Conservation (phyloP, 2,797 vertebrate species). For the Pangasius krempfi region DNA sequence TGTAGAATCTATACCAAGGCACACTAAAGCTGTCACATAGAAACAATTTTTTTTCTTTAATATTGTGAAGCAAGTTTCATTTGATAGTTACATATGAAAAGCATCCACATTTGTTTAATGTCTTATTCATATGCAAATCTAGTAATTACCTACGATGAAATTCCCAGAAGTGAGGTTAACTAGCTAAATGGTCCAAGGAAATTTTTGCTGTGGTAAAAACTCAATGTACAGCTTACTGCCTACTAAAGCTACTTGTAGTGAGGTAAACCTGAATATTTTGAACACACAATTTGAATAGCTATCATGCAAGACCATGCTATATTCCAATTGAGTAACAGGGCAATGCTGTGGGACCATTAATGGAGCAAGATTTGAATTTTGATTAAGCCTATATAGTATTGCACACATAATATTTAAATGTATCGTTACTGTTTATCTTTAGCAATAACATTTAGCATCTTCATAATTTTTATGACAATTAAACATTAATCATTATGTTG, state of each 20-base stretch:
- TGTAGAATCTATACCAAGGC: not conserved
- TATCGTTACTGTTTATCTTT: no score
- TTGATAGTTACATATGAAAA: not conserved
- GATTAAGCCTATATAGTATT: not conserved
- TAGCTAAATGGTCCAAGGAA: not conserved
- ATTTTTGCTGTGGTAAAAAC: not conserved
- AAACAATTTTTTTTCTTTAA: not conserved
- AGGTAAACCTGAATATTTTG: not conserved
- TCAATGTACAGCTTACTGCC: not conserved
- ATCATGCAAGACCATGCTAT: not conserved
- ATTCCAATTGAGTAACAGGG: not conserved
- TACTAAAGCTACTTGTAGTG: not conserved
- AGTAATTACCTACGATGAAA: not conserved
- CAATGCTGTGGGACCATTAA: not conserved
- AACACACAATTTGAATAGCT: not conserved
- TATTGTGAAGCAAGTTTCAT: not conserved
- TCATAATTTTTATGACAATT: no score
- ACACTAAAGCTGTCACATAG: not conserved
- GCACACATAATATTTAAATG: no score
- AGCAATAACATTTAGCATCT: no score
- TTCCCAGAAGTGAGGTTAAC: conserved; percentile 7
- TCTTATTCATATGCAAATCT: not conserved
- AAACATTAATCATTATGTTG: no score
- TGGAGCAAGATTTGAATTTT: not conserved
- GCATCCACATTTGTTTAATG: not conserved